phyloP scores from a whole-genome alignment of 2,797 vertebrate species.

The Danio tinwini region DNA sequence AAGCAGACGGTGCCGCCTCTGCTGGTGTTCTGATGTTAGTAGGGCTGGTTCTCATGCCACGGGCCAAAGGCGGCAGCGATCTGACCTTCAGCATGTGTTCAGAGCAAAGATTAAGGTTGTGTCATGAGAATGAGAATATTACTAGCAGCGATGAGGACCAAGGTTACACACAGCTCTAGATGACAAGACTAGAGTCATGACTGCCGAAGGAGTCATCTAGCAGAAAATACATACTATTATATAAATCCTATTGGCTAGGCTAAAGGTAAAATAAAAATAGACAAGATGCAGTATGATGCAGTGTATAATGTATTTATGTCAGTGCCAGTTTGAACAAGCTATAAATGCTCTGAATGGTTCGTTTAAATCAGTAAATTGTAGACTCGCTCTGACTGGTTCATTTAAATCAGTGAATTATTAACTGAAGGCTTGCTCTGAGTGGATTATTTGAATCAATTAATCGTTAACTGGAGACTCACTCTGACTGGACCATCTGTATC shows the following conservation, averaged over 20 bases:
- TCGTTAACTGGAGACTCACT: no score
- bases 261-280: no score
- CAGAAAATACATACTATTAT: not conserved
- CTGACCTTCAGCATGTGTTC: conserved; percentile 49
- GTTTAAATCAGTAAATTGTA: no score
- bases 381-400: no score
- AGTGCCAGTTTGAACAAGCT: no score
- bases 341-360: no score
- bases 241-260: not conserved
- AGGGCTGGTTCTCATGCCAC: not conserved
- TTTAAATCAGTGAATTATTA: no score
- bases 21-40: not conserved
- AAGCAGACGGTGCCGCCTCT: conserved; percentile 7
- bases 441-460: no score
- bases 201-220: not conserved
- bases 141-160: not conserved
- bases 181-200: not conserved
- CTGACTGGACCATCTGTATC: no score
- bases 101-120: conserved; percentile 22
- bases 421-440: no score
- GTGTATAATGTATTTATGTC: no score
- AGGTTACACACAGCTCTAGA: conserved; percentile 1
- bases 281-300: no score
- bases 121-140: conserved; percentile 21
- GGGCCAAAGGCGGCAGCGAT: conserved; percentile 1